A percentile compares a stretch with the other conserved stretches of the same genome.
These are phyloP conservation scores for honey bee (Apis mellifera) DNA, from an alignment of 1,140 invertebrate species.

Conservation along the genomic window DNA sequence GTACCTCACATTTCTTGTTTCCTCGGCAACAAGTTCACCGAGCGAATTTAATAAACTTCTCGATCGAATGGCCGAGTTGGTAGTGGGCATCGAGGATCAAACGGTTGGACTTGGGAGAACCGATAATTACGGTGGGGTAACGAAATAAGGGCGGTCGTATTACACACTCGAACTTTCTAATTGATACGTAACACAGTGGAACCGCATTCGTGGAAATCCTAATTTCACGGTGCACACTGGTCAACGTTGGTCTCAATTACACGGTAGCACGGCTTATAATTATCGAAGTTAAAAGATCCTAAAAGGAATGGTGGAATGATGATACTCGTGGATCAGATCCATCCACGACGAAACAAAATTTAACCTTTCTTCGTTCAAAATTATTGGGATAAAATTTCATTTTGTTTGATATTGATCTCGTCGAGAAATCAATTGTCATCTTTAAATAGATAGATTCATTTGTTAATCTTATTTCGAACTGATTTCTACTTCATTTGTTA, in stretches of 20 bases:
- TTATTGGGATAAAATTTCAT: too few relatives aligned
- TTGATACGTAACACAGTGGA: conserved; percentile 18
- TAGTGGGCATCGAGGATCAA: conserved; percentile 23
- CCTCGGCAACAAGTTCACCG: not conserved
- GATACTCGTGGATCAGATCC: too few relatives aligned
- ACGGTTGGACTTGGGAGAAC: conserved; percentile 4
- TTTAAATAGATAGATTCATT: too few relatives aligned
- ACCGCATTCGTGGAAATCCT: not conserved
- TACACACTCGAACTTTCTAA: conserved; percentile 34
- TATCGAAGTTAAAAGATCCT: conserved; percentile 1
- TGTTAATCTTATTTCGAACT: too few relatives aligned
- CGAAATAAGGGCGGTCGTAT: conserved; percentile 35
- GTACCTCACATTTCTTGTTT: not conserved
- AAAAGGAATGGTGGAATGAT: not conserved
- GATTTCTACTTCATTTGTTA: too few relatives aligned
- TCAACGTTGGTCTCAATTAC: conserved; percentile 5
- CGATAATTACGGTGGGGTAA: conserved; percentile 36
- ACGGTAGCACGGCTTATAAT: conserved; percentile 2
- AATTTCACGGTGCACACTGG: not conserved
- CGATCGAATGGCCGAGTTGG: not conserved
- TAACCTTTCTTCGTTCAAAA: too few relatives aligned
- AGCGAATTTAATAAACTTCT: not conserved
- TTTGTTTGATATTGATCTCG: too few relatives aligned
- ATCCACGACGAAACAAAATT: too few relatives aligned
- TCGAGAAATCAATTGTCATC: too few relatives aligned